These are phyloP conservation scores for Thermophis baileyi DNA, from an alignment of 2,113 vertebrate genomes.

Conservation along the genomic window DNA sequence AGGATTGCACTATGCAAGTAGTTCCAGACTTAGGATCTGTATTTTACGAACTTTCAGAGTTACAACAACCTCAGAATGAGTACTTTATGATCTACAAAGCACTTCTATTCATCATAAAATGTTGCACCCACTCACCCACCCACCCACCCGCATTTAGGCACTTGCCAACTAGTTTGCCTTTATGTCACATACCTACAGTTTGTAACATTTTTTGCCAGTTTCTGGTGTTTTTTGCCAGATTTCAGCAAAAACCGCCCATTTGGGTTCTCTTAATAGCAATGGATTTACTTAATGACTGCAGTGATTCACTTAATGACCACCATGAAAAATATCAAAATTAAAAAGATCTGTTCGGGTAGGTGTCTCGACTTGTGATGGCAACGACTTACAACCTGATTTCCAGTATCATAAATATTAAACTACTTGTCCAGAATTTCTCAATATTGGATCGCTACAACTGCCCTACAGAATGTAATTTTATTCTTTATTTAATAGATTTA, in stretches of 20 bases:
- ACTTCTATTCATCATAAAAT: background rate
- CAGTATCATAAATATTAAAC: too few relatives aligned
- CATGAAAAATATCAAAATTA: too few relatives aligned
- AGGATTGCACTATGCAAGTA: too few relatives aligned
- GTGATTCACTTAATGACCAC: background rate
- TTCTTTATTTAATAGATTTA: background rate
- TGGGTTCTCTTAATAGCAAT: background rate
- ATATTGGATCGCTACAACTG: background rate
- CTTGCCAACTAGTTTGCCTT: background rate
- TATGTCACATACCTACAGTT: too few relatives aligned
- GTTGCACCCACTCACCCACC: background rate
- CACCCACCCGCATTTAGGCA: background rate
- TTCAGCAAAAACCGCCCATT: background rate
- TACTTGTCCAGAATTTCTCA: background rate
- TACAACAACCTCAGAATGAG: background rate
- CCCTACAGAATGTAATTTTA: background rate
- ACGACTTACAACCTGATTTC: too few relatives aligned
- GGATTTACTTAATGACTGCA: background rate
- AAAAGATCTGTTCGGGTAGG: too few relatives aligned
- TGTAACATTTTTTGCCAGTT: background rate
- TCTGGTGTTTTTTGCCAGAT: background rate
- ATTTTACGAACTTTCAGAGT: background rate
- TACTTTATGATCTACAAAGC: background rate
- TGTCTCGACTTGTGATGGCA: too few relatives aligned
- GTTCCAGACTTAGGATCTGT: background rate